Base-by-base conservation (phyloP, 2,797 vertebrate genomes). In the Chrysocyon brachyurus region DNA sequence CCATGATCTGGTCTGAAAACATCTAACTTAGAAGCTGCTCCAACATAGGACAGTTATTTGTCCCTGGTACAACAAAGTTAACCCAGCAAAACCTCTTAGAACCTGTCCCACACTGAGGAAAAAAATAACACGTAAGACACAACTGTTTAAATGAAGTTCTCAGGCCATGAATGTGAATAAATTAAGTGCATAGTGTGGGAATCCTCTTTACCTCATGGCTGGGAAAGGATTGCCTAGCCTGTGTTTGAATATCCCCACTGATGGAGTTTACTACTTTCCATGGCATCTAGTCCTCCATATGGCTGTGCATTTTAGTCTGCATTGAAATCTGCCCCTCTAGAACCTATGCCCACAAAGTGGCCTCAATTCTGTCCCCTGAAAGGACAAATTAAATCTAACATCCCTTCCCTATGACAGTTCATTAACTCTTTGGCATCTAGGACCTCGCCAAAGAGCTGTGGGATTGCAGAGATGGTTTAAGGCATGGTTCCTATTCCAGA, bases 401-500 rank as follows among this genome's bases (percentile, higher is more conserved):
- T 84, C 68, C 89, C 56, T 89, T 83, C 46, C 63, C 3, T 15
- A 46, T 24, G 63, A 79, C 5, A 59, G 33, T 73, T 49, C 31
- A n/a, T 90, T 64, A 77, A 5, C 19, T 93, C 52, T 33, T 16
- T 93, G 64, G 40, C 56, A 79, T 86, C 40, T n/a, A 68, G 4
- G 85, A 57, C 7, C 61, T 63, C 81, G 56, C 17, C 73, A 56
- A 61, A 52, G 40, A 91, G 12, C n/a, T 63, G 36, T 15, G 28
- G 82, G 77, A 87, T 70, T 94, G 83, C 68, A 79, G 96, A 87
- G 68, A 96, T 46, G 40, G 28, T 7, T 73, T 40, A 81, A 64
- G 36, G 72, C 52, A 77, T 21, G 31, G n/a, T n/a, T 94, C 16
- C n/a, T 33, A 56, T 52, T 73, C 5, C 68, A 16, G 91, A 36